A percentile compares a stretch with the other conserved stretches of the same genome.
Conservation (phyloP, 2,113 vertebrate species). For the Suricata suricatta region DNA sequence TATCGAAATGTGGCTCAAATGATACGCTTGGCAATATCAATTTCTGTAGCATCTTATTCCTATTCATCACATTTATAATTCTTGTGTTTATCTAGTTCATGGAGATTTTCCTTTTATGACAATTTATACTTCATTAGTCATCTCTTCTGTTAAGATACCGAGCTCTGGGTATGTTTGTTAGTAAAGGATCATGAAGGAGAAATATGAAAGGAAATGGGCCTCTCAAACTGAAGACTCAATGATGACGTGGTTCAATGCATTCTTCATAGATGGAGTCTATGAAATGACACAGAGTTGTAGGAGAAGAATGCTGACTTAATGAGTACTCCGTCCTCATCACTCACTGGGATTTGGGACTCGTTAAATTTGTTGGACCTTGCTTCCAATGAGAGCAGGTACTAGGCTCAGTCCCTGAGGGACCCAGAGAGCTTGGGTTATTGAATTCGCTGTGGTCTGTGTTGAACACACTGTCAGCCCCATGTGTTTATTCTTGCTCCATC, state of each 20-base stretch:
- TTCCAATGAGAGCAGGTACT: not conserved
- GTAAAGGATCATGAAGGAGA: conserved; percentile 32
- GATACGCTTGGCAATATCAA: conserved; percentile 69
- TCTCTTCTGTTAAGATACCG: conserved; percentile 49
- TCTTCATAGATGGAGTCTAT: not conserved
- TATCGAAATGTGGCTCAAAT: conserved; percentile 73
- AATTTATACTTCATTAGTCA: conserved; percentile 63
- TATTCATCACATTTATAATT: conserved; percentile 67
- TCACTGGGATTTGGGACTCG: not conserved
- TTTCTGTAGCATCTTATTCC: conserved; percentile 70
- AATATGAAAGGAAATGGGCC: not conserved
- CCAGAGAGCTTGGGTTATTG: not conserved
- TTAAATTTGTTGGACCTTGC: not conserved
- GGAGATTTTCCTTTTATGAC: conserved; percentile 70
- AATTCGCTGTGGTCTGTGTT: rapidly evolving
- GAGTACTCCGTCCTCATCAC: rapidly evolving
- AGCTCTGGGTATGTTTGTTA: not conserved
- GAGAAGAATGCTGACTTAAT: not conserved
- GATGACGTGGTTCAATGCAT: not conserved
- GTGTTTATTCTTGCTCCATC: rapidly evolving
- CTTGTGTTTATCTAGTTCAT: conserved; percentile 67
- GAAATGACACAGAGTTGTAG: not conserved
- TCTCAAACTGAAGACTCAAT: not conserved
- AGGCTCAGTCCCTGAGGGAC: not conserved
- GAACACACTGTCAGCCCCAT: rapidly evolving